Evolutionary conservation across 2,113 vertebrate genomes (phyloP), one percentile per base, ranked within the genome.

Genomic region (Pontoporia blainvillei): DNA sequence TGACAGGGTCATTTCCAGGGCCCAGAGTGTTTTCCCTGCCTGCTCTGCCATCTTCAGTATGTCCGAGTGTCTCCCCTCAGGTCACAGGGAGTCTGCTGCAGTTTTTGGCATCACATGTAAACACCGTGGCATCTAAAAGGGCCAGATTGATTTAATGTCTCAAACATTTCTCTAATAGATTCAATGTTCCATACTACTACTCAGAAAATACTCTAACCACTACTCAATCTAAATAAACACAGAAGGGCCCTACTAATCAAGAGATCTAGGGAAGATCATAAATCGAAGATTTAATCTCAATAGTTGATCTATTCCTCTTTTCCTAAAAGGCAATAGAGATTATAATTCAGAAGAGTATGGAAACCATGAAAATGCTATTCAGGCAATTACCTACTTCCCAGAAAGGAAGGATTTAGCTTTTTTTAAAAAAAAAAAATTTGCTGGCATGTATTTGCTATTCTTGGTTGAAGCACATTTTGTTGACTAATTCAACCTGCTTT

Each of bases 391-490:
- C 83, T 90, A 31, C 41, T 81, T 96, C 71, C 71, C 66, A 67
- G 54, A 72, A 94, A 61, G 57, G 79, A 96, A 90, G 86, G 23
- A 90, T 71, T 72, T 64, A 67, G 44, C 3, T 13, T 76, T 73
- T 73, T 36, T 36, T 6, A 23, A 25, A 29, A 71, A 76, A 44
- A 23, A 34, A 79, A 67, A 75, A 52, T 52, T n/a, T 49, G 64
- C 29, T 83, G 85, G 46, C 36, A 64, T 95, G 17, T 66, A 57
- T 84, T 94, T 93, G 54, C 64, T 86, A 8, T 92, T 93, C 34
- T 94, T 91, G 11, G 57, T 83, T 64, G 49, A 89, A 96, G 12
- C 73, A 46, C 34, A 59, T 89, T 95, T 97, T 79, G 25, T 81
- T 95, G 69, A 95, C 41, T 94, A 87, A 92, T 46, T 92, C 34